Evolutionary conservation across 2,113 vertebrate species (phyloP), one percentile per base, ranked within the genome.

Genomic region (Datnioides undecimradiatus): DNA sequence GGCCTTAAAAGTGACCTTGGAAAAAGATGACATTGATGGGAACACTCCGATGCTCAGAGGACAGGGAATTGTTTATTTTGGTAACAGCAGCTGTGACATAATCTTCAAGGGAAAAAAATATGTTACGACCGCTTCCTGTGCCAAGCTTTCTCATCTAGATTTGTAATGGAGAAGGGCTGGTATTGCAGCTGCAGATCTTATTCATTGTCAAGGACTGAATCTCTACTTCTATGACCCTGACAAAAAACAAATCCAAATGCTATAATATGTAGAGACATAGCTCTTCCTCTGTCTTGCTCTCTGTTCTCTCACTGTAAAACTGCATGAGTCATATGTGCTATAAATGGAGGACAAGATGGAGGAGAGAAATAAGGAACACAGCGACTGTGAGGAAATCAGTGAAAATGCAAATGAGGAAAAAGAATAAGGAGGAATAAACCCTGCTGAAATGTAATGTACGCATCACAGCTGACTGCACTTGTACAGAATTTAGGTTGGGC

Each of bases 1-100:
- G 90, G 90, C 90, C 86, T 92, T 64, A 86, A 81, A 76, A 82
- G 78, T 94, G 92, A 94, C 93, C 93, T 94, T 94, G 92, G 89
- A 80, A 87, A 91, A 83, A 81, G 21, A 85, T 79, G 85, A 85
- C 90, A 90, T 87, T 83, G 88, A 84, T 82, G 67, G 60, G 48
- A 79, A 70, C 43, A 59, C 76, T 45, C 31, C 6, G 31, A 25
- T 62, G 69, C 76, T 64, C 64, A 79, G 17, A 85, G 23, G 67
- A 80, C 63, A 57, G 48, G n/a, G 45, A 76, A 58, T 72, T 74
- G 36, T 85, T 85, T 81, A 83, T 87, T 89, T 83, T 87, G 51
- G 49, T 79, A 51, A 23, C n/a, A 78, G 69, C 83, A 88, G 73
- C 71, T 88, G 78, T 82, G 83, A 84, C 65, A 86, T 64, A 71